Evolutionary conservation across 2,113 vertebrate genomes (phyloP).

Genomic region (Calidris pygmaea): DNA sequence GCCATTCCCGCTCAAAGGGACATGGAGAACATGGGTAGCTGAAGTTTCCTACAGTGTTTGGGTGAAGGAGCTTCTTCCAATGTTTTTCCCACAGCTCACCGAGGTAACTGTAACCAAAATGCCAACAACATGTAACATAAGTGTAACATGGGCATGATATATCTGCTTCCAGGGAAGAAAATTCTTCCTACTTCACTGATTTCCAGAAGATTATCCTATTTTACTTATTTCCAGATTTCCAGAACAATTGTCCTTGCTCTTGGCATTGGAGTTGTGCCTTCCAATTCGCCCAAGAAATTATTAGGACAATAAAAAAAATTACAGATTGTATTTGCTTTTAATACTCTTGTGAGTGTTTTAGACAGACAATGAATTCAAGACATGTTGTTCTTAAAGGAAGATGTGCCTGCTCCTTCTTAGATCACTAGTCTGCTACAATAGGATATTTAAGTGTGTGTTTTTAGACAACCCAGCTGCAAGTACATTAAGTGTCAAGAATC

Average conservation of each 20-base stretch:
- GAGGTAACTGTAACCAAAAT: not conserved
- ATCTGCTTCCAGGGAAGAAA: not conserved
- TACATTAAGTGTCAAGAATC: not conserved
- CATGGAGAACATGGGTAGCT: not conserved
- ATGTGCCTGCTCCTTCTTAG: not conserved
- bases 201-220: not conserved
- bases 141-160: rapidly evolving
- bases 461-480: not conserved
- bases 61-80: not conserved
- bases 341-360: not conserved
- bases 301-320: not conserved
- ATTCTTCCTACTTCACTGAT: not conserved
- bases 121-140: not conserved
- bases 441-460: not conserved
- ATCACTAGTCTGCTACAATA: not conserved
- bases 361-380: not conserved
- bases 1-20: not conserved
- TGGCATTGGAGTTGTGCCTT: not conserved
- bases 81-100: not conserved
- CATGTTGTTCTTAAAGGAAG: not conserved
- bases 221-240: not conserved
- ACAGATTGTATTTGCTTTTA: not conserved
- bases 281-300: not conserved
- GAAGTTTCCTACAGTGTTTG: not conserved
- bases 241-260: not conserved